Conservation (phyloP, 2,113 vertebrate genomes). For the Dicentrarchus labrax region DNA sequence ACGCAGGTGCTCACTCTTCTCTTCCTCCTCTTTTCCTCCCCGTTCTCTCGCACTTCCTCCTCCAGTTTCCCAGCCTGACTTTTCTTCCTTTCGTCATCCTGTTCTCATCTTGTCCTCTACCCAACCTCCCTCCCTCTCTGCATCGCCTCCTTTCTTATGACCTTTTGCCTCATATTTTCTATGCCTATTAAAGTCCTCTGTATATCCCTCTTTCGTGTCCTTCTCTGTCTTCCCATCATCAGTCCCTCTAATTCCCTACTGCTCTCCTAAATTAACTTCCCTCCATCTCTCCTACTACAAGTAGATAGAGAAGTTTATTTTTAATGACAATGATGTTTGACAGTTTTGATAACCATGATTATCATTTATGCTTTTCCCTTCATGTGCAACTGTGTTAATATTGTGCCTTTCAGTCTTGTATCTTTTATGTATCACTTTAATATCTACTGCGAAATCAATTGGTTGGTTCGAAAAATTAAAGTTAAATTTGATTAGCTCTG, state of each 20-base stretch:
- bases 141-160: conserved; percentile 17
- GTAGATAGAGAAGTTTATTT: background rate
- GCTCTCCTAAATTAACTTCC: background rate
- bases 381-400: background rate
- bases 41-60: conserved; percentile 4
- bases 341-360: background rate
- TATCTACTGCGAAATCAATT: conserved; percentile 12
- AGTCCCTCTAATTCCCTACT: background rate
- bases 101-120: conserved; percentile 44
- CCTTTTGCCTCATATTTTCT: conserved; percentile 32
- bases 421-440: conserved; percentile 18
- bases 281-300: background rate
- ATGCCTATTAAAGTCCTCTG: background rate
- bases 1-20: background rate
- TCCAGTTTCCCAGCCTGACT: conserved; percentile 19
- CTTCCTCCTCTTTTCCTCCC: background rate
- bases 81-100: conserved; percentile 20
- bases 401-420: background rate
- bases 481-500: conserved; percentile 49
- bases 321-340: background rate
- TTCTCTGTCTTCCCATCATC: background rate
- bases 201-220: background rate
- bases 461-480: conserved; percentile 20
- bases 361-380: background rate
- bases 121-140: conserved; percentile 13